These are phyloP conservation scores for Odontothrips loti DNA, from an alignment of 2,888 invertebrate genomes.

Conservation along the genomic window DNA sequence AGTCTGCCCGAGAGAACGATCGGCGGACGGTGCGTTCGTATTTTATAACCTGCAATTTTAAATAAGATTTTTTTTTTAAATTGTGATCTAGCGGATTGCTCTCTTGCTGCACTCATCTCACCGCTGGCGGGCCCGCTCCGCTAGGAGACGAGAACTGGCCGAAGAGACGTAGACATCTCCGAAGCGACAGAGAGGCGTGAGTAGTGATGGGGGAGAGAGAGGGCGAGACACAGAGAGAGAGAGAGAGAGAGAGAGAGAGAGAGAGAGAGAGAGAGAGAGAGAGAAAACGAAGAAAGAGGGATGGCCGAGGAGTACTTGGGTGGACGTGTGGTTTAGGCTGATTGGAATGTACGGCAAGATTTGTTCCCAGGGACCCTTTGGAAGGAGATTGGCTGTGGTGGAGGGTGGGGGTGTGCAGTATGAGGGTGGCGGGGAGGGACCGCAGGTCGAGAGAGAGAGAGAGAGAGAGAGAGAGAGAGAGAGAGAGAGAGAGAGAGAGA, in stretches of 20 bases:
- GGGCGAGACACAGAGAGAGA: not conserved
- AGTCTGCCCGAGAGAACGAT: too few relatives aligned
- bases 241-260: not conserved
- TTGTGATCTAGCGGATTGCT: too few relatives aligned
- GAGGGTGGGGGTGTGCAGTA: not conserved
- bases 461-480: not conserved
- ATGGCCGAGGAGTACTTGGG: not conserved
- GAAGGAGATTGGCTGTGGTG: conserved; percentile 8
- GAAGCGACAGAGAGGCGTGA: not conserved
- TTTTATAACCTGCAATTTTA: too few relatives aligned
- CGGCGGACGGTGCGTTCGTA: too few relatives aligned
- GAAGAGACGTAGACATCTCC: too few relatives aligned
- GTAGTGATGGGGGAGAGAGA: not conserved
- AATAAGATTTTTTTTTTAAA: too few relatives aligned
- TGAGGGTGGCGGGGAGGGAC: not conserved
- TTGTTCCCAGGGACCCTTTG: not conserved
- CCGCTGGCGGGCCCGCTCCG: too few relatives aligned
- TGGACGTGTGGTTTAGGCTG: conserved; percentile 24
- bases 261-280: not conserved
- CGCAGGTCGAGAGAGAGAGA: not conserved
- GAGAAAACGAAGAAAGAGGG: not conserved
- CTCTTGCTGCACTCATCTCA: too few relatives aligned
- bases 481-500: conserved; percentile 1
- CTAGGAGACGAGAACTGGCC: not conserved
- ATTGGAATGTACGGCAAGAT: conserved; percentile 24